Percentiles rank a stretch among this genome's conserved stretches.
Evolutionary conservation across 2,113 vertebrate genomes (phyloP).

Genomic region (Mystacornis crossleyi): DNA sequence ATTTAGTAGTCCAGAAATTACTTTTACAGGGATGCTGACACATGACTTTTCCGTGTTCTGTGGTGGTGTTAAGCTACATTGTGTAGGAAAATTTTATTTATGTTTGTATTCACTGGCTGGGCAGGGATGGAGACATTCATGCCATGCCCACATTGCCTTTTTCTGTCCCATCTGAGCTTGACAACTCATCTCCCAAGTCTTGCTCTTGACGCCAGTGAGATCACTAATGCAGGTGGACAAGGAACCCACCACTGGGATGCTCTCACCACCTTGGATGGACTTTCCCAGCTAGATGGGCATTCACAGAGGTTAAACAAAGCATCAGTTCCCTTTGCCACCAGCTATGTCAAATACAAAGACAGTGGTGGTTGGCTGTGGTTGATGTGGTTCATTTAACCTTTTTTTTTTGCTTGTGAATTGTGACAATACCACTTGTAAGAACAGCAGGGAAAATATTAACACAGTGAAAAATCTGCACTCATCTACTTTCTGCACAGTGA

Average conservation of each 20-base stretch:
- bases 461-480: neutral
- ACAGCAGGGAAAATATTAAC: neutral
- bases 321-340: neutral
- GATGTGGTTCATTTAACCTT: neutral
- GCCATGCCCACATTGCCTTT: neutral
- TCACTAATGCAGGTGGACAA: neutral
- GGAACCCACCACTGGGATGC: neutral
- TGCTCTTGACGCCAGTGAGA: neutral
- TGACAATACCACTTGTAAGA: neutral
- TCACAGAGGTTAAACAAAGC: neutral
- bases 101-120: neutral
- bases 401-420: neutral
- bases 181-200: neutral
- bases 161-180: neutral
- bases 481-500: neutral
- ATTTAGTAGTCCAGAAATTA: neutral
- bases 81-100: neutral
- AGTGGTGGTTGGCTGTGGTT: fast-evolving
- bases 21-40: neutral
- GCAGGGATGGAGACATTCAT: neutral
- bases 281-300: neutral
- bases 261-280: neutral
- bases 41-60: neutral
- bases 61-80: neutral
- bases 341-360: neutral